These are phyloP conservation scores for Astreopora myriophthalma DNA, from an alignment of 64 coral and sea anemone genomes.

Conservation along the genomic window DNA sequence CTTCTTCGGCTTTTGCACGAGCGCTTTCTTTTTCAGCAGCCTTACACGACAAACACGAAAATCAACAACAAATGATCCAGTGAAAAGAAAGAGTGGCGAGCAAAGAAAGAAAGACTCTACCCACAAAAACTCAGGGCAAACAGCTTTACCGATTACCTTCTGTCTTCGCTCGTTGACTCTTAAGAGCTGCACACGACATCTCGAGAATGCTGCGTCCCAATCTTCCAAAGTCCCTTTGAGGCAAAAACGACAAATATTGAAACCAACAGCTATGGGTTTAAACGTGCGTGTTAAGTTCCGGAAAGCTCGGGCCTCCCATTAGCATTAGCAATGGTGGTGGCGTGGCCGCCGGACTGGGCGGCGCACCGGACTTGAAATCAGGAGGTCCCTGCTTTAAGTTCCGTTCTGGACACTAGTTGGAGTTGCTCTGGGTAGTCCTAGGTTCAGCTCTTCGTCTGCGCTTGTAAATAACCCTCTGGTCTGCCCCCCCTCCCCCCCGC, in stretches of 20 bases:
- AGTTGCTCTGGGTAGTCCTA: too few relatives aligned
- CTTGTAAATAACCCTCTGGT: too few relatives aligned
- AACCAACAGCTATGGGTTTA: background rate
- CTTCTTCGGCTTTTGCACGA: constrained; percentile 46
- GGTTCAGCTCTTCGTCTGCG: too few relatives aligned
- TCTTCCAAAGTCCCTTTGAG: constrained; percentile 75
- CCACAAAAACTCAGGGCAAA: background rate
- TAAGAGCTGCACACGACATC: constrained; percentile 70
- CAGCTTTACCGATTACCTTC: constrained; percentile 17
- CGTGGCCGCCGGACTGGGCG: too few relatives aligned
- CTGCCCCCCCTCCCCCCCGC: too few relatives aligned
- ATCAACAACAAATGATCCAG: background rate
- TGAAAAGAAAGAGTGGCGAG: background rate
- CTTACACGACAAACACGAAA: too few relatives aligned
- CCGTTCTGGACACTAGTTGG: too few relatives aligned
- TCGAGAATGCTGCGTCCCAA: constrained; percentile 80
- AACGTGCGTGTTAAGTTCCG: too few relatives aligned
- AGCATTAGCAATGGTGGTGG: too few relatives aligned
- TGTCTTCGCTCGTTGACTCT: constrained; percentile 85
- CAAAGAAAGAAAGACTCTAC: background rate
- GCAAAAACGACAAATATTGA: background rate
- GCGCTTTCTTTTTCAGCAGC: constrained; percentile 77
- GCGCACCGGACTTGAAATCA: too few relatives aligned
- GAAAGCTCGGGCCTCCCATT: too few relatives aligned
- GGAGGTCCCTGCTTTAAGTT: too few relatives aligned